Evolutionary conservation across 2,888 invertebrate genomes (phyloP).

Genomic region (Carabus problematicus): DNA sequence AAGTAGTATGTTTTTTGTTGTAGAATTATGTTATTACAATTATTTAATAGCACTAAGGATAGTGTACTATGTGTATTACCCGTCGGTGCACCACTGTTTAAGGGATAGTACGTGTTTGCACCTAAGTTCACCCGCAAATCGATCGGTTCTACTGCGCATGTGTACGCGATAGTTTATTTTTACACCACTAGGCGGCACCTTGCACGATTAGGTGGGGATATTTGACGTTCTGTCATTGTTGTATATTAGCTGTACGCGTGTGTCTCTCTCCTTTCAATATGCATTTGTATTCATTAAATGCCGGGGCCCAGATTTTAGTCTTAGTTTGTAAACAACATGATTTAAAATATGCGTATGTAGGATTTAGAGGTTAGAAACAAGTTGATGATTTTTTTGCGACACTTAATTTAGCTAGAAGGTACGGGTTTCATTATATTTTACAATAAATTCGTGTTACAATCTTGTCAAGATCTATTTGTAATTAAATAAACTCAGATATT

Average conservation of each 20-base stretch:
- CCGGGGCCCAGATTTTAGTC: slow-evolving; percentile 4
- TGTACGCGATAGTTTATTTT: slow-evolving; percentile 44
- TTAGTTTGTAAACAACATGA: slow-evolving; percentile 30
- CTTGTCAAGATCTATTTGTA: too few species aligned
- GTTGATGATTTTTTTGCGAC: too few species aligned
- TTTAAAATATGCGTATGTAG: slow-evolving; percentile 6
- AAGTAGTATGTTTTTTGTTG: too few species aligned
- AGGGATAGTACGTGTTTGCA: slow-evolving; percentile 52
- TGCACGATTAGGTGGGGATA: not conserved
- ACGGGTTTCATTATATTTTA: slow-evolving; percentile 1
- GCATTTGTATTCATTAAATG: slow-evolving; percentile 40
- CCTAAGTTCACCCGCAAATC: slow-evolving; percentile 45
- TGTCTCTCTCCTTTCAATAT: slow-evolving; percentile 13
- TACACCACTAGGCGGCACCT: slow-evolving; percentile 2
- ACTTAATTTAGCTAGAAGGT: too few species aligned
- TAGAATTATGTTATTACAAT: too few species aligned
- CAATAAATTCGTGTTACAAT: too few species aligned
- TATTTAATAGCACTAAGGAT: too few species aligned
- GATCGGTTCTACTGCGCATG: slow-evolving; percentile 46
- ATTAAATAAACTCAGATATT: too few species aligned
- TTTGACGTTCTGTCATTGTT: not conserved
- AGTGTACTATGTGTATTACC: too few species aligned
- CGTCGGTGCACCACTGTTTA: slow-evolving; percentile 34
- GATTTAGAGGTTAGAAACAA: not conserved
- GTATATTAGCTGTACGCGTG: too few species aligned